These are phyloP conservation scores for Anthopleura xanthogrammica DNA, from an alignment of 92 coral and sea anemone species.

Conservation along the genomic window DNA sequence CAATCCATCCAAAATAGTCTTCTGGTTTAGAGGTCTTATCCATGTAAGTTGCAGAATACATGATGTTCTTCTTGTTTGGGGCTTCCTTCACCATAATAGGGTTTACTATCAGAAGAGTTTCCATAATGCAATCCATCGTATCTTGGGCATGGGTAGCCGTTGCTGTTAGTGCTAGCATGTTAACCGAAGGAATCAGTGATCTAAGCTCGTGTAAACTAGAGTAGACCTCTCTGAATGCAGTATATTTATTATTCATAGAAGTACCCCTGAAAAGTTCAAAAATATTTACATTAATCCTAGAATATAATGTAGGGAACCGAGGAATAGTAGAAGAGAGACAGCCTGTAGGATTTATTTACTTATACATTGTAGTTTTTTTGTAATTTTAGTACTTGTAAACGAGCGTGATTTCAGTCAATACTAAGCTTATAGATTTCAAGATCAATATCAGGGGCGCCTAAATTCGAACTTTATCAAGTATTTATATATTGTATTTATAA, in stretches of 20 bases:
- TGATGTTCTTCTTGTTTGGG: constrained; percentile 45
- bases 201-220: constrained; percentile 38
- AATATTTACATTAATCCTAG: too few relatives aligned
- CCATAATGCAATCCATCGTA: constrained; percentile 35
- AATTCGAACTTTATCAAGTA: too few relatives aligned
- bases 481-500: neutral
- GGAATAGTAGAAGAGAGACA: too few relatives aligned
- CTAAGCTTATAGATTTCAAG: too few relatives aligned
- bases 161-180: constrained; percentile 56
- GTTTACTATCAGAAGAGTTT: constrained; percentile 11
- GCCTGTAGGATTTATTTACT: too few relatives aligned
- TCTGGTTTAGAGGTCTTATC: constrained; percentile 43
- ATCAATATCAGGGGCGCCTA: too few relatives aligned
- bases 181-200: constrained; percentile 30
- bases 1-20: constrained; percentile 42
- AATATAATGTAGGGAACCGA: too few relatives aligned
- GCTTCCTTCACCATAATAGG: constrained; percentile 39
- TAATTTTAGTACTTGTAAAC: too few relatives aligned
- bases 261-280: constrained; percentile 53
- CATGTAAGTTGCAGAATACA: constrained; percentile 44
- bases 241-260: constrained; percentile 32
- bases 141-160: constrained; percentile 47
- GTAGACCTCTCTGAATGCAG: constrained; percentile 48
- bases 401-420: too few relatives aligned
- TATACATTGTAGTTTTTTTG: too few relatives aligned